Base-by-base conservation (phyloP, 1,140 invertebrate genomes). In the Melipona quadrifasciata region DNA sequence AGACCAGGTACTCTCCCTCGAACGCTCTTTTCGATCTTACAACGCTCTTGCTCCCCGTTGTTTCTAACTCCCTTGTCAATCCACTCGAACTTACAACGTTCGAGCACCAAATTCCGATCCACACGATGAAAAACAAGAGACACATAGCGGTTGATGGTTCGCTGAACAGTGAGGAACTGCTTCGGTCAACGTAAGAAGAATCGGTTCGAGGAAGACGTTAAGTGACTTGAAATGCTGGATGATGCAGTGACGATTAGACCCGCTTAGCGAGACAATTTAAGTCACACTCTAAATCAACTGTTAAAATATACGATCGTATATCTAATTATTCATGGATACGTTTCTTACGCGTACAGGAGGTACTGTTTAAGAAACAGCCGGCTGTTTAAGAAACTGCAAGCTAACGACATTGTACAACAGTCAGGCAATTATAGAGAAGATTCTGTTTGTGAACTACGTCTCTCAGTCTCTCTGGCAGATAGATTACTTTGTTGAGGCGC, bases 1-100 rank as follows among this genome's bases (percentile, higher is more conserved):
- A 95, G 64, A 94, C 77, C 31, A 95, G 89, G 84, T 94, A 95
- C 57, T 92, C 92, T 31, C 73, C 55, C n/a, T 86, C 67, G 79
- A 90, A 80, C 72, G 92, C 91, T 74, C 93, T 91, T 76, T 87
- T 91, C 39, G 68, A 71, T 82, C 91, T 82, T 17, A 51, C 72
- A 21, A 90, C 77, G 70, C 80, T 80, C 2, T 47, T 65, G 31
- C 87, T 87, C 61, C 14, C 12, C 12, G 6, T n/a, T 8, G 6
- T 14, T 12, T 47, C 39, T 12, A 47, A 8, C 39, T 0, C 2
- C 39, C 16, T 27, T 1, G 64, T 55, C 14, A 53, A 58, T 6
- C 55, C n/a, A 1, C 51, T 34, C 14, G 47, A 77, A 10, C 16
- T 51, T 6, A 6, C 57, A 19, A 5, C 34, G 39, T 24, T 27